phyloP scores from a whole-genome alignment of 1,140 invertebrate species.

The Trichomalopsis sarcophagae region DNA sequence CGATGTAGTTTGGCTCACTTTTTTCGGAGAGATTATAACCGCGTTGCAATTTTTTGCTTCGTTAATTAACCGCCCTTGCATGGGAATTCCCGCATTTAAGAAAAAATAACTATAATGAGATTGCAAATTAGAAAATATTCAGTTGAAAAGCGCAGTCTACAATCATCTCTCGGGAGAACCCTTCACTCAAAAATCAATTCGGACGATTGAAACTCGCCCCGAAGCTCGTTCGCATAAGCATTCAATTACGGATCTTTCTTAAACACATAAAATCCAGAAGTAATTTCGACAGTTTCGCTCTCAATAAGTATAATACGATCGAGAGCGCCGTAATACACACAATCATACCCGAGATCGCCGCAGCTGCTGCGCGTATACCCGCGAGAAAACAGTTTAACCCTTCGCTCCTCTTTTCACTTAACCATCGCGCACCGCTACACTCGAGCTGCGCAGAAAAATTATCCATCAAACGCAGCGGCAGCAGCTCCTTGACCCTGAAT shows the following conservation, averaged over 20 bases:
- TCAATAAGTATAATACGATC: neutral
- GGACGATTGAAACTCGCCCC: neutral
- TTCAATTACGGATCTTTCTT: neutral
- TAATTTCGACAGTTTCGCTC: constrained; percentile 1
- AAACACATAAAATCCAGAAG: neutral
- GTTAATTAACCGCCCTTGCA: no score
- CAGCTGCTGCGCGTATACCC: no score
- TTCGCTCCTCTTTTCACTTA: neutral
- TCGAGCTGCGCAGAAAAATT: constrained; percentile 10
- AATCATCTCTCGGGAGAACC: neutral
- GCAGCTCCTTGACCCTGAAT: constrained; percentile 2
- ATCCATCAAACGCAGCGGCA: neutral
- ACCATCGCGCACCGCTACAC: neutral
- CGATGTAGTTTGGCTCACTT: no score
- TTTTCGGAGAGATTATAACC: no score
- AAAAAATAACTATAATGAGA: no score
- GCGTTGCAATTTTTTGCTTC: no score
- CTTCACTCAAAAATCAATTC: neutral
- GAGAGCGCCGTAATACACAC: neutral
- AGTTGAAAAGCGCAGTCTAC: neutral
- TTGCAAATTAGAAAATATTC: no score
- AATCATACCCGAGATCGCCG: neutral
- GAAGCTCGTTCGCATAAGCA: neutral
- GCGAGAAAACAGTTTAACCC: constrained; percentile 16
- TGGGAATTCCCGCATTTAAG: no score